Base-by-base conservation (phyloP, 1,140 invertebrate genomes). In the Drosophila repleta region DNA sequence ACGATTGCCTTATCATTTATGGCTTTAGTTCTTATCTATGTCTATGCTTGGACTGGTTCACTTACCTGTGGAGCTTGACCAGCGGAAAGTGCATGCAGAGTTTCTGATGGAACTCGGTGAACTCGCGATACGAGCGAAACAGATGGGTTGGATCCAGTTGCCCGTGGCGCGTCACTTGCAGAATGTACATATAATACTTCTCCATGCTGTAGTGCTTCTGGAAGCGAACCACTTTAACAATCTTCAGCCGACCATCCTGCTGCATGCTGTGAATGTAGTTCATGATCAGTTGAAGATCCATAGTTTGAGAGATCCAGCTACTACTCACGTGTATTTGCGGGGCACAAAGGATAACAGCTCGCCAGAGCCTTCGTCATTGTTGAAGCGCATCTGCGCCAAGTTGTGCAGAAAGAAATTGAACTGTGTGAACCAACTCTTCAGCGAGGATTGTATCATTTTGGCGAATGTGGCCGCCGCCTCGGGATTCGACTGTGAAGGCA, bases 371-470 rank as follows among this genome's bases (percentile, higher is more conserved):
- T 97, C 96, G 60, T 97, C 97, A 2, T 95, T 96, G 35, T 96
- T 96, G 74, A 98, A 98, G 68, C 97, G 94, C 63, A 99, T 92
- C 91, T 99, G 99, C 2, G 97, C 98, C 74, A 99, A 92, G 92
- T 99, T 99, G 92, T 99, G 98, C 21, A 99, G 93, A 92, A 99
- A 99, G 92, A 99, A 99, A 93, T 99, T 99, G 74, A 99, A 97
- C 70, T 98, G 97, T 0, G 97, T 98, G 75, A 98, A 99, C 94
- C 97, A 96, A 83, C 93, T 95, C 92, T 97, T 97, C 6, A 97
- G 92, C 15, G 96, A 97, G 74, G 96, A 96, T 90, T 98, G 96
- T 90, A 99, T 98, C 94, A 98, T 96, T 29, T 96, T 93, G 1
- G 98, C 97, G 93, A 99, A 99, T 35, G 96, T 95, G 18, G 97